Base-by-base conservation (phyloP, 2,797 vertebrate species). In the Hyperoplus lanceolatus region DNA sequence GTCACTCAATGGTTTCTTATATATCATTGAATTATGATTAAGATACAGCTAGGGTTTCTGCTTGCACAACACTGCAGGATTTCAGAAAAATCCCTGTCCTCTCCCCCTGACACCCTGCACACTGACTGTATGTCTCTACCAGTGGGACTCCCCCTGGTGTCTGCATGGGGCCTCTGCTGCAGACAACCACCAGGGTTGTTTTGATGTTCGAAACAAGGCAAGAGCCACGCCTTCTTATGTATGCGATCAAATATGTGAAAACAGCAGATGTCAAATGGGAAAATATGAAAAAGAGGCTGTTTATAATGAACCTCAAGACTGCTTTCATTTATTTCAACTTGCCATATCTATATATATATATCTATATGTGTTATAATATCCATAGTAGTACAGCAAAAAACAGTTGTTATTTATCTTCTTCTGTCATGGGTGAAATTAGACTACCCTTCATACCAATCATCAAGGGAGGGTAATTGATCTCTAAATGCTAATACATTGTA, bases 111-210 rank as follows among this genome's bases (percentile, higher is more conserved):
- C 14, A 29, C 29, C 14, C 6, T 45, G 8, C n/a, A 12, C 16
- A 36, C 38, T 9, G 39, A 10, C 7, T 21, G 18, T 49, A 15
- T 38, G 50, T 51, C 18, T 53, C 42, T n/a, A 39, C 13, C 15
- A 42, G 5, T 77, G 36, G 59, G 39, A 21, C 80, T 63, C 88
- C 88, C 81, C 46, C 84, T 88, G 66, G 73, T 89, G 87, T 70
- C 46, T 60, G 36, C 2, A 54, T 42, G 21, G 4, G 16, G 66
- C 39, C 4, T 2, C 21, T 77, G 67, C 75, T 42, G 51, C 51
- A 16, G 15, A 69, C 43, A 45, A 18, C 38, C 55, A 49, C 1
- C 8, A 18, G 29, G 59, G 18, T 56, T 38, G 39, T 51, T 39
- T 58, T 39, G 6, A 60, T 55, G 63, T 38, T 4, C 5, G 73